Conservation (phyloP, 2,888 invertebrate species). For the Drosophila prostipennis region DNA sequence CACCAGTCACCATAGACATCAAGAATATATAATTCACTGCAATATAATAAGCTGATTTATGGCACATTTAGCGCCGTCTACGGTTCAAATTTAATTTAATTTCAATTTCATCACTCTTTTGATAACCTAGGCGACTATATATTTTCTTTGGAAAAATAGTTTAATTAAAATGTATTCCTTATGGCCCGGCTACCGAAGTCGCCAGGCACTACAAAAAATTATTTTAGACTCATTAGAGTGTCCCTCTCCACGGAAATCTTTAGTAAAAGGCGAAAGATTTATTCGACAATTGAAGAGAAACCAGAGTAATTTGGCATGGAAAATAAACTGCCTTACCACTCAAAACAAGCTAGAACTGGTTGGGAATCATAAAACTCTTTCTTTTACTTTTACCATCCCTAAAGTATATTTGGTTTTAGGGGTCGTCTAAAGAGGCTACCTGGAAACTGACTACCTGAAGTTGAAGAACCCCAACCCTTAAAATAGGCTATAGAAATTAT, state of each 20-base stretch:
- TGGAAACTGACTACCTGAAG: not conserved
- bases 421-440: not conserved
- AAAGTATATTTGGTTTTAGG: not conserved
- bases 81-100: not conserved
- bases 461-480: not conserved
- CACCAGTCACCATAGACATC: slow-evolving; percentile 25
- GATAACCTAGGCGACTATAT: not conserved
- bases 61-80: slow-evolving; percentile 24
- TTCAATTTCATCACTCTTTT: slow-evolving; percentile 22
- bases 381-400: not conserved
- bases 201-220: slow-evolving; percentile 47
- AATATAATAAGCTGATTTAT: slow-evolving; percentile 48
- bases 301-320: slow-evolving; percentile 84
- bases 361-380: slow-evolving; percentile 47
- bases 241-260: slow-evolving; percentile 68
- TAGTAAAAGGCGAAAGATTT: slow-evolving; percentile 81
- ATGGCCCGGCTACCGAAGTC: slow-evolving; percentile 19
- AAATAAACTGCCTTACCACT: not conserved
- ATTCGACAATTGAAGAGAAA: slow-evolving; percentile 87
- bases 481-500: slow-evolving; percentile 9
- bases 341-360: slow-evolving; percentile 23
- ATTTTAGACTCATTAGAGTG: slow-evolving; percentile 84
- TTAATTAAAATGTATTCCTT: slow-evolving; percentile 23
- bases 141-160: not conserved
- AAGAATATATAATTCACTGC: slow-evolving; percentile 39